phyloP scores from a whole-genome alignment of 2,113 vertebrate species.

The Seriola aureovittata region DNA sequence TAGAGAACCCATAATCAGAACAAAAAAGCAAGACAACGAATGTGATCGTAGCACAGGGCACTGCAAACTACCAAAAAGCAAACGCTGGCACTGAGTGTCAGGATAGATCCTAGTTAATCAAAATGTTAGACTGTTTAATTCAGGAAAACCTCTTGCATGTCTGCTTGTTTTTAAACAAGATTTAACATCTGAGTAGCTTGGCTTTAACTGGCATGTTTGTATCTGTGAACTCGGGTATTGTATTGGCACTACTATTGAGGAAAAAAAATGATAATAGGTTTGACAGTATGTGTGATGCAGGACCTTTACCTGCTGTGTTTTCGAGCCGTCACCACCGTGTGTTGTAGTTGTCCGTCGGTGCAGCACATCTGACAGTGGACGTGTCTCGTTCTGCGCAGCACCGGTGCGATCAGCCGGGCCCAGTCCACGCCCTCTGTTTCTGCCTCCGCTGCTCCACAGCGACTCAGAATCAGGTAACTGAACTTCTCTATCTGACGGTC shows the following conservation, averaged over 20 bases:
- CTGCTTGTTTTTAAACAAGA: too few species aligned
- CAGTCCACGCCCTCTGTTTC: constrained; percentile 68
- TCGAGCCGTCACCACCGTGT: constrained; percentile 84
- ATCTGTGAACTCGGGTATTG: too few species aligned
- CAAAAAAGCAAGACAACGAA: too few species aligned
- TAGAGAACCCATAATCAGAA: not conserved
- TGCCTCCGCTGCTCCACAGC: constrained; percentile 34
- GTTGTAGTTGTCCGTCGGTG: constrained; percentile 83
- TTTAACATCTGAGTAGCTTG: too few species aligned
- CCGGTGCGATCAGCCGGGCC: constrained; percentile 86
- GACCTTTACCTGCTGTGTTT: constrained; percentile 86
- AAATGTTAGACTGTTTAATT: too few species aligned
- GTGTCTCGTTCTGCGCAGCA: constrained; percentile 84
- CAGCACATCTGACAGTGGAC: constrained; percentile 89
- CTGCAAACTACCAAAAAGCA: too few species aligned
- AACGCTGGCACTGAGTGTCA: too few species aligned
- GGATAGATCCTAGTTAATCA: too few species aligned
- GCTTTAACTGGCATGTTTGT: too few species aligned
- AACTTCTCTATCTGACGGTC: constrained; percentile 85
- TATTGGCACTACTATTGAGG: too few species aligned
- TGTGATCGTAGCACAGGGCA: too few species aligned
- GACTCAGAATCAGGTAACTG: constrained; percentile 87
- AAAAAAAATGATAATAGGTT: not conserved
- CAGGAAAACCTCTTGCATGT: too few species aligned
- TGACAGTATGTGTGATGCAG: not conserved